Base-by-base conservation (phyloP, 2,888 invertebrate species). In the Onthophagus sagittarius region DNA sequence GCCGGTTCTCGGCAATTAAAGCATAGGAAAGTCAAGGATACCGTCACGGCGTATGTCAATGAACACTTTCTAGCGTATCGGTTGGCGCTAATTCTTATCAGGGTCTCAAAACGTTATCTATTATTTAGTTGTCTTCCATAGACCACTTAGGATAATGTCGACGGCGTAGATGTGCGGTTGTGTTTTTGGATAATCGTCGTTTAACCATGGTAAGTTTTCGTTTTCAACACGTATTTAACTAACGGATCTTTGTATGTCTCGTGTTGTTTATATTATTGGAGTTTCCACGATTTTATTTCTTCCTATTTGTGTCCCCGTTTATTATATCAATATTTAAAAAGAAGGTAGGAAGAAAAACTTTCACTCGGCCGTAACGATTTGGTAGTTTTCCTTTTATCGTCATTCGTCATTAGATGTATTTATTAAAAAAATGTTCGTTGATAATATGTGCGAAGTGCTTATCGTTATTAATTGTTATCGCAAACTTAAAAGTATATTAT, bases 1-100 rank as follows among this genome's bases (percentile, higher is more conserved):
- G 39, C 39, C 39, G 39, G 39, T 53, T 11, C 39, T 75, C 72
- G 70, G 75, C 78, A 80, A 81, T 80, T 81, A 80, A 74, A 79
- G 77, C 72, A 75, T 74, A 79, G 80, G 81, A 81, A 82, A 82
- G 82, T 83, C 82, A 83, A 82, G 82, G 82, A 82, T 83, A 79
- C 76, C 74, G 71, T 75, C 76, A 79, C 72, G 75, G 74, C 39
- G 7, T 53, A 53, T 53, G 39, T 53, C 39, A 53, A 53, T 53
- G 39, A 53, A 53, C 39, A 53, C 39, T 53, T 53, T 53, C 39
- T 53, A 53, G 39, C 39, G 39, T 53, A 53, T 53, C 39, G 39
- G 39, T 11, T 23, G 39, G 39, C 39, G 39, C 11, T 53, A 9
- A 53, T 53, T 53, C 39, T 53, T 53, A 53, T 53, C 39, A 53